These are phyloP conservation scores for Odontamblyopus lacepedii DNA, from an alignment of 2,797 vertebrate species.

Conservation along the genomic window DNA sequence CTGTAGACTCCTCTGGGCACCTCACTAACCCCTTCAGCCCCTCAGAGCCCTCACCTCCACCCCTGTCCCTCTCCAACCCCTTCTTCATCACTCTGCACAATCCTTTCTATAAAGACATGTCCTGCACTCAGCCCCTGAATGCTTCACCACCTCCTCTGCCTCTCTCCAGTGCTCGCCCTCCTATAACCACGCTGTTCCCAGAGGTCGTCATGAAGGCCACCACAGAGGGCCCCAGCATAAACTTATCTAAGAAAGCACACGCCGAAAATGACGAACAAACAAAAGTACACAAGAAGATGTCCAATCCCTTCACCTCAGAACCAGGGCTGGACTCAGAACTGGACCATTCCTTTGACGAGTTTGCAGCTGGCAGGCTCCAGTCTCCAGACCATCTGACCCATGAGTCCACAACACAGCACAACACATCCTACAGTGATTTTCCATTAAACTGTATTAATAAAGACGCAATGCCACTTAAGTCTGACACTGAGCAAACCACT, in stretches of 20 bases:
- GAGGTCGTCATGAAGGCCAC: slow-evolving; percentile 32
- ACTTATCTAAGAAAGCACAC: neutral
- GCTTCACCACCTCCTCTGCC: slow-evolving; percentile 83
- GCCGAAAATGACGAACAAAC: neutral
- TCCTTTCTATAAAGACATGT: slow-evolving; percentile 85
- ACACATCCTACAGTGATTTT: slow-evolving; percentile 18
- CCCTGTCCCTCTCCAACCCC: slow-evolving; percentile 82
- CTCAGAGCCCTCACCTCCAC: slow-evolving; percentile 65
- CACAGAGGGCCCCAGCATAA: slow-evolving; percentile 11
- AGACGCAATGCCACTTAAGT: slow-evolving; percentile 1
- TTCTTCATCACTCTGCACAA: slow-evolving; percentile 85
- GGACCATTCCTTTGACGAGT: slow-evolving; percentile 85
- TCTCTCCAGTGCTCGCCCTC: slow-evolving; percentile 84
- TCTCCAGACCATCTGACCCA: slow-evolving; percentile 53
- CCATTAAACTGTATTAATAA: slow-evolving; percentile 30
- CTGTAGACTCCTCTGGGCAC: slow-evolving; percentile 67
- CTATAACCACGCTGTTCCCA: slow-evolving; percentile 71
- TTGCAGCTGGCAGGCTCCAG: slow-evolving; percentile 84
- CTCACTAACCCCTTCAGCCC: slow-evolving; percentile 78
- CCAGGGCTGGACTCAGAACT: slow-evolving; percentile 59
- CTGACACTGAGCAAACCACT: slow-evolving; percentile 22
- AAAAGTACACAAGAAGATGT: slow-evolving; percentile 8
- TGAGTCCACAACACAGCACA: slow-evolving; percentile 39
- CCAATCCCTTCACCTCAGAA: slow-evolving; percentile 61
- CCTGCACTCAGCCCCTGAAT: slow-evolving; percentile 81